Evolutionary conservation across 1,140 invertebrate species (phyloP), one percentile per base, ranked within the genome.

Genomic region (Coenobita brevimanus): DNA sequence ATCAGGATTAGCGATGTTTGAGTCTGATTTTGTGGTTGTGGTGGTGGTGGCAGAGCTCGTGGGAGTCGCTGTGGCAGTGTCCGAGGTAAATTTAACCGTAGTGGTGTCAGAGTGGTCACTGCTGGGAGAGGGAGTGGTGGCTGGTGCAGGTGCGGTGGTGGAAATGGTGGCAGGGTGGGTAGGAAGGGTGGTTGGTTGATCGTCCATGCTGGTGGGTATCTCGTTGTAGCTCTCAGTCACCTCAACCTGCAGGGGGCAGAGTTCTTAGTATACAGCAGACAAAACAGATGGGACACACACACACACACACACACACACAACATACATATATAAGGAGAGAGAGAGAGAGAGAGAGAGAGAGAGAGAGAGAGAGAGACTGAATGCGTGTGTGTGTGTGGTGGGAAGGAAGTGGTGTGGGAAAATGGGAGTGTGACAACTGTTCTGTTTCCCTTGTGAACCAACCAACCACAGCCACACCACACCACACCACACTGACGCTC

Each of bases 201-300:
- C 8, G 69, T 50, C 17, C 17, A 50, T 50, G 17, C 46, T 73
- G 3, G 57, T 67, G 3, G 60, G 79, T 3, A 67, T 8, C 60
- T 82, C 60, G 57, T 82, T 54, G 60, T 82, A 82, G 38, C 79
- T 82, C 36, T 82, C 79, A 0, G 79, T 82, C 33, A 17, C 36
- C n/a, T 67, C 60, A 2, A n/a, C 1, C 79, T 82, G 36, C 6
- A 30, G 41, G 38, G 27, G 4, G 15, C 15, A 50, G 24, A 33
- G 43, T 24, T 57, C 10, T 10, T 57, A n/a, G 10, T n/a, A n/a
- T 10, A n/a, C 54, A 57, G 54, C 54, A 62, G 21, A 62, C 27
- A 4, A 62, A n/a, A 62, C 27, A 4, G 27, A 62, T n/a, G 27
- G 27, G 4, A 4, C 4, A 57, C 10, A 57, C n/a, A 57, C 10